These are phyloP conservation scores for Troides oblongomaculatus DNA, from an alignment of 2,888 invertebrate genomes.

Conservation along the genomic window DNA sequence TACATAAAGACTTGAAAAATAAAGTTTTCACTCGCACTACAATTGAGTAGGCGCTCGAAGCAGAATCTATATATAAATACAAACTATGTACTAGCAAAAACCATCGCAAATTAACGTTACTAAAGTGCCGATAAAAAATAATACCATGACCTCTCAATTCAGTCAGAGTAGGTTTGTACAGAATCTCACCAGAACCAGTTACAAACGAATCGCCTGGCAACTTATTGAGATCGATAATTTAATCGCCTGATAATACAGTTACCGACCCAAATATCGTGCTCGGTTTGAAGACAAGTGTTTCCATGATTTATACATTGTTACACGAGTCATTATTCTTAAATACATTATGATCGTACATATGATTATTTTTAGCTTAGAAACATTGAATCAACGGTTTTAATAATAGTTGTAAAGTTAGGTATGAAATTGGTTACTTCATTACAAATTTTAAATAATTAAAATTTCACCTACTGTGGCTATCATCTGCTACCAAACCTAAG, in stretches of 20 bases:
- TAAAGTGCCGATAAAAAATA: conserved; percentile 58
- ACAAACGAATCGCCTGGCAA: conserved; percentile 45
- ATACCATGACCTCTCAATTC: conserved; percentile 65
- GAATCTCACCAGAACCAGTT: conserved; percentile 44
- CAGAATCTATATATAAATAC: conserved; percentile 48
- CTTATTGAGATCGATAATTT: conserved; percentile 51
- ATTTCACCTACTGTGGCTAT: too few relatives aligned
- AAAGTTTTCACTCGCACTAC: conserved; percentile 25
- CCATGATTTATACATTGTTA: not conserved
- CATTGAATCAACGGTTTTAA: too few relatives aligned
- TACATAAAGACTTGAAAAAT: not conserved
- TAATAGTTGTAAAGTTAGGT: too few relatives aligned
- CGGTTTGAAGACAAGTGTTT: conserved; percentile 27
- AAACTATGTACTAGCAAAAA: conserved; percentile 56
- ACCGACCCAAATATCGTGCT: conserved; percentile 58
- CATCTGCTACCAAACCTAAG: too few relatives aligned
- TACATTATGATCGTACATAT: too few relatives aligned
- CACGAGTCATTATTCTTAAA: not conserved
- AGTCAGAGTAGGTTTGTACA: conserved; percentile 27
- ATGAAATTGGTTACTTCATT: too few relatives aligned
- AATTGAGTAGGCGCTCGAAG: conserved; percentile 33
- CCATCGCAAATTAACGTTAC: conserved; percentile 63
- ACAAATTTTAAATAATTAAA: too few relatives aligned
- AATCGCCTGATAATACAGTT: conserved; percentile 62
- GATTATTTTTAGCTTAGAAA: too few relatives aligned